Evolutionary conservation across 2,797 vertebrate species (phyloP), one percentile per base, ranked within the genome.

Genomic region (Darevskia nairensis): DNA sequence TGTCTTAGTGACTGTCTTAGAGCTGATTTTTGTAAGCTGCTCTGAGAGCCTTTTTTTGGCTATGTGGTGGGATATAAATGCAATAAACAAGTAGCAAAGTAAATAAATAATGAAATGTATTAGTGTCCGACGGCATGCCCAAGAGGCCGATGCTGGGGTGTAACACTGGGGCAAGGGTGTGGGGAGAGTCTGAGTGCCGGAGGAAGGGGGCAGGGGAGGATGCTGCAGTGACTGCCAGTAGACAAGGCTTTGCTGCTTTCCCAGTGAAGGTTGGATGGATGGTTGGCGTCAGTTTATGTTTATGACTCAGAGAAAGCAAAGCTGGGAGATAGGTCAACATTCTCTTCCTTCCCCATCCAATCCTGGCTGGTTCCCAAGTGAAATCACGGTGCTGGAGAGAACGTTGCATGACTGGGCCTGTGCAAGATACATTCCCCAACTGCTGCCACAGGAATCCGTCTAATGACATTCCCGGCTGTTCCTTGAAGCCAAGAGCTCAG

Each of bases 381-480:
- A 84, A 88, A 84, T n/a, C 21, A 32, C 10, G n/a, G 64, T 64
- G 15, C 44, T 44, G 66, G 46, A 71, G 46, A 71, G 46, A 88
- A 32, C 50, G 6, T 78, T 55, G 81, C 44, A 61, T 25, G 59
- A 27, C 23, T 55, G 75, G 66, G 27, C 75, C 29, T 41, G 35
- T 25, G 82, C 75, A 81, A 84, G 50, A 59, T 71, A 69, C 61
- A 39, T 82, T 69, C 61, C 79, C 72, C 61, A 59, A 21, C 29
- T 61, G 61, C 79, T 68, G 84, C 84, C 69, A 25, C 78, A 75
- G 50, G 78, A 81, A 85, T 85, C 83, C 2, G 6, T 41, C 72
- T 89, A 86, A 86, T 76, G 84, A 77, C 44, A 69, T 86, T 89
- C 72, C 79, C 79, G 32, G 71, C 84, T 82, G 84, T 77, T 69